These are phyloP conservation scores for Euura lappo DNA, from an alignment of 1,140 invertebrate species.

Conservation along the genomic window DNA sequence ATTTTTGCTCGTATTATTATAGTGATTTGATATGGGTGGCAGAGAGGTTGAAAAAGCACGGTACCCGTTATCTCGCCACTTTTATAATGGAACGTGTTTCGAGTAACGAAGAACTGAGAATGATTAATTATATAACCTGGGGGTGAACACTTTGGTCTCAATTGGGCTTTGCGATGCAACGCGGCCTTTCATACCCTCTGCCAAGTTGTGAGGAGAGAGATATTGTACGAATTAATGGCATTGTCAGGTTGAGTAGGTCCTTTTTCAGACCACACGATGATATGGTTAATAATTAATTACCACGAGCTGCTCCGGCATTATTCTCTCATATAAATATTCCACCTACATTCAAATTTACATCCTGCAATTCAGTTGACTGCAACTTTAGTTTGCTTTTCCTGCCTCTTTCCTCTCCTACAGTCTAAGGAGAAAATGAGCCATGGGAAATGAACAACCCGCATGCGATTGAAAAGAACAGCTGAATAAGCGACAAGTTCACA, in stretches of 20 bases:
- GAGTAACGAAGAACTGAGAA: conserved; percentile 1
- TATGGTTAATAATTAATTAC: background rate
- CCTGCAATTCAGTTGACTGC: background rate
- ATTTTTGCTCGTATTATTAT: too few relatives aligned
- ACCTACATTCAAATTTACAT: too few relatives aligned
- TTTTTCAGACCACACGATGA: background rate
- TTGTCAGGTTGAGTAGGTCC: background rate
- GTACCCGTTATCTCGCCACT: background rate
- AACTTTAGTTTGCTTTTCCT: background rate
- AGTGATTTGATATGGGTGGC: too few relatives aligned
- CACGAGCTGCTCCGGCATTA: too few relatives aligned
- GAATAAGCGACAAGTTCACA: background rate
- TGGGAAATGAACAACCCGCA: background rate
- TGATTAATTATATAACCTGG: background rate
- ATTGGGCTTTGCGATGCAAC: background rate
- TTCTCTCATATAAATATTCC: too few relatives aligned
- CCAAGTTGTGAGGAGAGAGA: background rate
- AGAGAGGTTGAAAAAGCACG: too few relatives aligned
- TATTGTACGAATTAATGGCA: background rate
- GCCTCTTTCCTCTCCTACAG: background rate
- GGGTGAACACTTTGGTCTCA: conserved; percentile 1
- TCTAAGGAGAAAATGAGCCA: background rate
- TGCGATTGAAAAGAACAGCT: conserved; percentile 3
- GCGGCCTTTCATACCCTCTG: too few relatives aligned
- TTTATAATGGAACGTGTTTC: background rate